Conservation (phyloP, 2,797 vertebrate species). For the Mallotus villosus region DNA sequence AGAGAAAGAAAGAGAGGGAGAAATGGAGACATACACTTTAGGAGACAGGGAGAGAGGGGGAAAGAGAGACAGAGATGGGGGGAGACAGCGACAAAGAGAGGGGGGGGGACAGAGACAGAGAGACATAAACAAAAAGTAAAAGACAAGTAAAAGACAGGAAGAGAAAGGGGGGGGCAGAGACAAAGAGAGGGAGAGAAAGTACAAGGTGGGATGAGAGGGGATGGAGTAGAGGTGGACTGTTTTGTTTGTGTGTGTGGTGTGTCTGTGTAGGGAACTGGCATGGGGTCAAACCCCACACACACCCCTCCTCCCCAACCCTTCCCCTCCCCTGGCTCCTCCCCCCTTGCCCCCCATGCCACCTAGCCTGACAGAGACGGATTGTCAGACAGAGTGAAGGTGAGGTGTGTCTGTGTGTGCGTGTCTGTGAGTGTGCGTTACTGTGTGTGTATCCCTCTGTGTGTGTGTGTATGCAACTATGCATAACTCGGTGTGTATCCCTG, state of each 20-base stretch:
- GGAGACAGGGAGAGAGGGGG: not conserved
- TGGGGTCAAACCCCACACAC: not conserved
- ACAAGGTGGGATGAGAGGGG: too few relatives aligned
- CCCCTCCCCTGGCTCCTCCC: conserved; percentile 24
- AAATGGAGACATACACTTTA: too few relatives aligned
- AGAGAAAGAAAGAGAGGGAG: not conserved
- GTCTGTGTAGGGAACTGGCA: not conserved
- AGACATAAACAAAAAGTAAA: too few relatives aligned
- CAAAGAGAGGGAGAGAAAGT: too few relatives aligned
- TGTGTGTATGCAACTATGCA: conserved; percentile 3
- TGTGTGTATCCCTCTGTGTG: not conserved
- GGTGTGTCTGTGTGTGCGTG: conserved; percentile 15
- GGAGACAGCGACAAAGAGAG: too few relatives aligned
- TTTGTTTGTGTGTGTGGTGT: conserved; percentile 9
- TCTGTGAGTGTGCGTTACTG: not conserved
- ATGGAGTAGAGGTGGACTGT: too few relatives aligned
- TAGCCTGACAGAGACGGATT: conserved; percentile 58
- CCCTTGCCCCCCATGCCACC: conserved; percentile 43
- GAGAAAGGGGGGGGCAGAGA: too few relatives aligned
- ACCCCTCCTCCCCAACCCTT: conserved; percentile 11
- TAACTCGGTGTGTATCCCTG: conserved; percentile 9
- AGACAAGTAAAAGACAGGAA: too few relatives aligned
- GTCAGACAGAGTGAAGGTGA: conserved; percentile 55
- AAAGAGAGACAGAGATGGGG: too few relatives aligned
- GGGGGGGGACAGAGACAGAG: too few relatives aligned